A percentile compares a stretch with the other conserved stretches of the same genome.
These are phyloP conservation scores for Brachyalestes nurse DNA, from an alignment of 2,797 vertebrate genomes.

Conservation along the genomic window DNA sequence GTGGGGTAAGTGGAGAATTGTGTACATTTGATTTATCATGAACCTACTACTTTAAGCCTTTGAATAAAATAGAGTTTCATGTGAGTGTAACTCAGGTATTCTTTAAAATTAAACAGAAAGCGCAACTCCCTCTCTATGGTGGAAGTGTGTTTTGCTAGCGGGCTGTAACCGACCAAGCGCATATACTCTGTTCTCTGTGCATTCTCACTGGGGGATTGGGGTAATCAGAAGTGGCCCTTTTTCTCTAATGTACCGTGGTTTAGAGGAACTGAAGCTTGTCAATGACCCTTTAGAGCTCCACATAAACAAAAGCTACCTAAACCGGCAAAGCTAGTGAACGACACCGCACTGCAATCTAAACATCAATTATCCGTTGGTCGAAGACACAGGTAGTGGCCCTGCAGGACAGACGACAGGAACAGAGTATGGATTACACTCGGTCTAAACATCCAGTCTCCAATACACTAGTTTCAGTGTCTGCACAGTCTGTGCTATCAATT, in stretches of 20 bases:
- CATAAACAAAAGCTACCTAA: not conserved
- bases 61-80: not conserved
- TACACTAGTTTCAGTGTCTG: constrained; percentile 14
- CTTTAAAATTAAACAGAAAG: not conserved
- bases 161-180: constrained; percentile 47
- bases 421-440: not conserved
- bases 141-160: constrained; percentile 37
- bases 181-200: constrained; percentile 31
- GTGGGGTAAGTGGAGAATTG: no score
- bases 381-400: not conserved
- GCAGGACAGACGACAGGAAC: not conserved
- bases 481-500: constrained; percentile 29
- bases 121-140: constrained; percentile 5
- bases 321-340: not conserved
- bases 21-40: no score
- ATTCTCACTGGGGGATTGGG: constrained; percentile 14
- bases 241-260: constrained; percentile 33
- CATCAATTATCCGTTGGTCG: not conserved
- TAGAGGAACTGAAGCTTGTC: constrained; percentile 6
- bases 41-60: not conserved
- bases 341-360: not conserved
- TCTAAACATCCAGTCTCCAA: constrained; percentile 20
- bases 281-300: constrained; percentile 4
- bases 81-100: not conserved
- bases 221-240: constrained; percentile 24